Conservation (phyloP, 2,888 invertebrate species). For the Bugula neritina region DNA sequence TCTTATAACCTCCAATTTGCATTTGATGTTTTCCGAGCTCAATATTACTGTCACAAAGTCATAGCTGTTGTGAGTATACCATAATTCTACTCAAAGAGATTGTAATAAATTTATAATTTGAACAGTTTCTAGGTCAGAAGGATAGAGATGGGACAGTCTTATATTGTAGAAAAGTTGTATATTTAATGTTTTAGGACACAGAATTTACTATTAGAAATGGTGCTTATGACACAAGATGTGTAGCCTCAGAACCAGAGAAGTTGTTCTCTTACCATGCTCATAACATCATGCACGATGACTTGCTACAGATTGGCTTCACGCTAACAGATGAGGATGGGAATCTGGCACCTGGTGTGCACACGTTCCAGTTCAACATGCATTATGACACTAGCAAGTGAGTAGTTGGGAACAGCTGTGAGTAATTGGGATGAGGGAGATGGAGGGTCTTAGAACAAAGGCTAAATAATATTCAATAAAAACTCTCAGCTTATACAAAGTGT, state of each 20-base stretch:
- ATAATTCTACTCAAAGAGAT: not conserved
- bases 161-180: not conserved
- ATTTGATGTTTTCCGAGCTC: not conserved
- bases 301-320: not conserved
- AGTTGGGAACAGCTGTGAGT: too few species aligned
- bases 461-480: too few species aligned
- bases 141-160: too few species aligned
- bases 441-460: too few species aligned
- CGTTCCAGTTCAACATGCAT: not conserved
- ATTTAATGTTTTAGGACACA: not conserved
- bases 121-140: not conserved
- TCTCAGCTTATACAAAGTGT: too few species aligned
- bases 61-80: not conserved
- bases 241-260: not conserved
- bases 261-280: not conserved
- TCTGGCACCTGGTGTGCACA: not conserved
- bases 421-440: too few species aligned
- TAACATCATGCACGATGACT: not conserved
- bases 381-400: too few species aligned
- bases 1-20: not conserved
- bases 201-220: not conserved
- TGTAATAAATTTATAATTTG: not conserved
- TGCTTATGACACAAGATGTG: not conserved
- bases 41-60: not conserved
- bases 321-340: not conserved